Evolutionary conservation across 2,113 vertebrate species (phyloP), one percentile per base, ranked within the genome.

Genomic region (Phasianus colchicus): DNA sequence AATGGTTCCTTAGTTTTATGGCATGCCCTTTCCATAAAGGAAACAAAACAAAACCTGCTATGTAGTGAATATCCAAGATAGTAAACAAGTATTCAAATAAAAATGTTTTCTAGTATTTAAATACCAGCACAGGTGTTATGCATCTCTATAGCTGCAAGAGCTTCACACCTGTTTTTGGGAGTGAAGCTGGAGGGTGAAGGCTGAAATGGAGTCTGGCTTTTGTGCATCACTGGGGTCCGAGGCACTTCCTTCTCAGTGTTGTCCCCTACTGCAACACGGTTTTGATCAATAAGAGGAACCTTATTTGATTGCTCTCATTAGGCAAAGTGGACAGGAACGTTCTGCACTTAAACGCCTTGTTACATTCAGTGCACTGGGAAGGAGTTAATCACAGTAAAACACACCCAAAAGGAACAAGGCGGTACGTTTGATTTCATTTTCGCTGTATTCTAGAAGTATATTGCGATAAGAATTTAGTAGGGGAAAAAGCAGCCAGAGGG

Each of bases 401-500:
- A 25, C 63, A n/a, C 18, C 16, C 63, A n/a, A 25, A 63, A 12
- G 29, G 7, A 54, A 54, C 1, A 0, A 61, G 22, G n/a, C 6
- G 8, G n/a, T 16, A 61, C 9, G 29, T 40, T 38, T 63, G 11
- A 47, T 55, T 30, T 15, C 8, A 19, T 55, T 70, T 52, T 63
- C 25, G 36, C 55, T 57, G 32, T 36, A 30, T 10, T 43, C 42
- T 52, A 21, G 43, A 18, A 43, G 17, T 10, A 36, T 5, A 32
- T 13, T 0, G 2, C 17, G 27, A 5, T 25, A 34, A 48, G 11
- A 40, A 48, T 34, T 19, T 11, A 27, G 14, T 4, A 8, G 13
- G 54, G 32, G 11, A 24, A n/a, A 2, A 22, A 30, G 2, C 15
- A n/a, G 25, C 74, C 93, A 27, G 24, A 45, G 34, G 88, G 74